A percentile compares a stretch with the other conserved stretches of the same genome.
Evolutionary conservation across 2,113 vertebrate genomes (phyloP).

Genomic region (Amphiprion percula): DNA sequence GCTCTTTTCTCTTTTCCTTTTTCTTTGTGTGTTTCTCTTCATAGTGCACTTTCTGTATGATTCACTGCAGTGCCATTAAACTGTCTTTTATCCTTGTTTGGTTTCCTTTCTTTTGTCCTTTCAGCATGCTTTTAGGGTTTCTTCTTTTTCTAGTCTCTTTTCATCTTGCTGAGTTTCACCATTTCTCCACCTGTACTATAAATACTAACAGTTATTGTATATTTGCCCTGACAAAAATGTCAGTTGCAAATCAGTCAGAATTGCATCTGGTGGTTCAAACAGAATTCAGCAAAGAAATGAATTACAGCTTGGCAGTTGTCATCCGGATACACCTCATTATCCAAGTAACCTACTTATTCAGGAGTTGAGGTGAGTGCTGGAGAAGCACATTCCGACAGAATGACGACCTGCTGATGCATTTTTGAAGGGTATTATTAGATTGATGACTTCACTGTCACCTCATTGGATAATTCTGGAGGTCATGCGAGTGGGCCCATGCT

Average conservation of each 20-base stretch:
- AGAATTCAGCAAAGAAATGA: not conserved
- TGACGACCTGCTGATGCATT: constrained; percentile 48
- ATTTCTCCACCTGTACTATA: constrained; percentile 4
- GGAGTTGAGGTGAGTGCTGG: constrained; percentile 30
- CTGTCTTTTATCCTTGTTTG: constrained; percentile 84
- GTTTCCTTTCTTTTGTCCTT: constrained; percentile 70
- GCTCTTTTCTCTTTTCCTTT: constrained; percentile 61
- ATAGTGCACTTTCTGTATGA: constrained; percentile 87
- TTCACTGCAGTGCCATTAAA: constrained; percentile 92
- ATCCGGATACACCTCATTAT: constrained; percentile 20
- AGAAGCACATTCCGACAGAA: constrained; percentile 60
- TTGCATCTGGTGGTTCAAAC: not conserved
- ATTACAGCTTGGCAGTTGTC: constrained; percentile 11
- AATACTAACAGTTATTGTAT: not conserved
- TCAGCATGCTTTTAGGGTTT: constrained; percentile 63
- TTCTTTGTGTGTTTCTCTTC: constrained; percentile 79
- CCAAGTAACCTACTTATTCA: constrained; percentile 31
- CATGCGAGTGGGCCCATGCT: constrained; percentile 25
- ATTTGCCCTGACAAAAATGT: not conserved
- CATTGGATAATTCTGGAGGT: constrained; percentile 50
- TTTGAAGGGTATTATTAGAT: constrained; percentile 51
- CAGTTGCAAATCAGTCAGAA: not conserved
- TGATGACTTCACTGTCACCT: constrained; percentile 53
- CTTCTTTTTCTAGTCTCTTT: constrained; percentile 29
- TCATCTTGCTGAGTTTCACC: constrained; percentile 9